These are phyloP conservation scores for Bradypodion ventrale DNA, from an alignment of 2,797 vertebrate species.

Conservation along the genomic window DNA sequence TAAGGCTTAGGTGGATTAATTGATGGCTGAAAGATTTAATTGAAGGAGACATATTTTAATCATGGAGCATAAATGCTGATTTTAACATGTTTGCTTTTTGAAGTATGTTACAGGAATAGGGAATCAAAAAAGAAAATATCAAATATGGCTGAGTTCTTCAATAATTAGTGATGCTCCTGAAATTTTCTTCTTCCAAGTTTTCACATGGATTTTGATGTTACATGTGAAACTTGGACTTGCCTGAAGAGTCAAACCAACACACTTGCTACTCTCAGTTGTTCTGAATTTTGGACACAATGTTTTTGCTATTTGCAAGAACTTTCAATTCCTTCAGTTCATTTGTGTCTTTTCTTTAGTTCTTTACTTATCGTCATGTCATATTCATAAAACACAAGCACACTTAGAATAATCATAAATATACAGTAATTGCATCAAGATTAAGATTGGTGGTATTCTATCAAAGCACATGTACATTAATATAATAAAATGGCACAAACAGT, in stretches of 20 bases:
- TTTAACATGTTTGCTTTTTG: conserved; percentile 18
- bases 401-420: too few relatives aligned
- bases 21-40: neutral
- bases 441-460: too few relatives aligned
- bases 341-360: neutral
- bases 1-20: neutral
- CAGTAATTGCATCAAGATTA: too few relatives aligned
- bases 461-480: too few relatives aligned
- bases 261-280: neutral
- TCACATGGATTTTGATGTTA: neutral
- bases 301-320: neutral
- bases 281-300: neutral
- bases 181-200: neutral
- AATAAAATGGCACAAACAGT: too few relatives aligned
- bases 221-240: neutral
- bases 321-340: neutral
- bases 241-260: neutral
- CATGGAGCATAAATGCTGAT: neutral
- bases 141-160: neutral
- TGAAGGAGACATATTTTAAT: neutral
- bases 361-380: too few relatives aligned
- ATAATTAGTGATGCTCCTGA: neutral
- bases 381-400: too few relatives aligned
- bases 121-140: neutral
- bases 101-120: conserved; percentile 8